Conservation (phyloP, 1,140 invertebrate species). For the Drosophila truncata region DNA sequence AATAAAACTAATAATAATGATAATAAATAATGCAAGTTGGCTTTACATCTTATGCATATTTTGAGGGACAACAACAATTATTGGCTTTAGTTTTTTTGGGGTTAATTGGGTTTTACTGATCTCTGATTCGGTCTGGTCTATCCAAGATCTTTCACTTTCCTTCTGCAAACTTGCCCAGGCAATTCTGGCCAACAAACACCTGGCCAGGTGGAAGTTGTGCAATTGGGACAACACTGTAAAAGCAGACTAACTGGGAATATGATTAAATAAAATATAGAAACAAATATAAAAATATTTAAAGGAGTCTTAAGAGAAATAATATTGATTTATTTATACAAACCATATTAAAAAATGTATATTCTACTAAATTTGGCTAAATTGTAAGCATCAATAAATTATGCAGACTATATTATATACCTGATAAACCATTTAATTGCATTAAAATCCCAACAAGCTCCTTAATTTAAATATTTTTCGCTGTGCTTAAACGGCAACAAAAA, state of each 20-base stretch:
- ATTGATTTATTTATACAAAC: no score
- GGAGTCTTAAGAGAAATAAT: not conserved
- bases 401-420: not conserved
- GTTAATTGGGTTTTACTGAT: constrained; percentile 30
- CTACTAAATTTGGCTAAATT: no score
- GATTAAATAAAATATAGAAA: not conserved
- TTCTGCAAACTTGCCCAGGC: constrained; percentile 8
- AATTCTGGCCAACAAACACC: constrained; percentile 33
- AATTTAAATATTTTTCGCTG: not conserved
- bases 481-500: not conserved
- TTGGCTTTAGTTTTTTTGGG: constrained; percentile 2
- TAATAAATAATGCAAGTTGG: no score
- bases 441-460: not conserved
- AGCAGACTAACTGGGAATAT: not conserved
- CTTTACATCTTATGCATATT: constrained; percentile 4
- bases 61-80: not conserved
- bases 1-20: constrained; percentile 1
- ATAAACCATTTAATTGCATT: not conserved
- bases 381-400: no score
- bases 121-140: constrained; percentile 3
- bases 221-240: constrained; percentile 11
- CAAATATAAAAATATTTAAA: not conserved
- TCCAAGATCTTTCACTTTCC: constrained; percentile 39
- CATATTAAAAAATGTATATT: no score
- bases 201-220: constrained; percentile 24